Evolutionary conservation across 2,113 vertebrate species (phyloP).

Genomic region (Sinosuthora webbiana): DNA sequence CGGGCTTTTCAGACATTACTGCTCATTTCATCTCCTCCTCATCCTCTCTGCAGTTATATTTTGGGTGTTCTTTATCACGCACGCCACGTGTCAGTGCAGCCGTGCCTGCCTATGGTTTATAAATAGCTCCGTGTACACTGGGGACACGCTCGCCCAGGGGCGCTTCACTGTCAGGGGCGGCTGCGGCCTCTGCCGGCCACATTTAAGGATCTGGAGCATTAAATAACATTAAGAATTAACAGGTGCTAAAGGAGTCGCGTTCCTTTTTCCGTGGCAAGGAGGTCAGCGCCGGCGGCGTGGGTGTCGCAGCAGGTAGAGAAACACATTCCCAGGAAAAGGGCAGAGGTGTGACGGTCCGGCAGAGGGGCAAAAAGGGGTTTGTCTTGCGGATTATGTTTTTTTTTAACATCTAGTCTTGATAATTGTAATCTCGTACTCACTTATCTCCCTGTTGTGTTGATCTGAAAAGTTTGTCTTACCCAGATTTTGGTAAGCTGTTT

Average conservation of each 20-base stretch:
- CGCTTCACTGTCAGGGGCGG: neutral
- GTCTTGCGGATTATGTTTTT: neutral
- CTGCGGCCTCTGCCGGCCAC: neutral
- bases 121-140: neutral
- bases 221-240: neutral
- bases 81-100: neutral
- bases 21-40: accelerated
- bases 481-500: neutral
- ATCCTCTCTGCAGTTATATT: accelerated
- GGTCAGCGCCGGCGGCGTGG: neutral
- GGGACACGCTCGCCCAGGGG: neutral
- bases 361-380: neutral
- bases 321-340: neutral
- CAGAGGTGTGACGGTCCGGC: neutral
- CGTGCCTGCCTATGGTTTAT: neutral
- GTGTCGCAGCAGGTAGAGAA: neutral
- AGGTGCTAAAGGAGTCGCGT: neutral
- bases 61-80: neutral
- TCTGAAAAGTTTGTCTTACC: neutral
- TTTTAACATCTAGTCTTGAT: neutral
- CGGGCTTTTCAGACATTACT: accelerated
- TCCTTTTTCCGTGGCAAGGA: neutral
- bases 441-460: neutral
- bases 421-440: accelerated
- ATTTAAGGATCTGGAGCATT: neutral